Conservation (phyloP, 2,888 invertebrate genomes). For the Euplexia lucipara region DNA sequence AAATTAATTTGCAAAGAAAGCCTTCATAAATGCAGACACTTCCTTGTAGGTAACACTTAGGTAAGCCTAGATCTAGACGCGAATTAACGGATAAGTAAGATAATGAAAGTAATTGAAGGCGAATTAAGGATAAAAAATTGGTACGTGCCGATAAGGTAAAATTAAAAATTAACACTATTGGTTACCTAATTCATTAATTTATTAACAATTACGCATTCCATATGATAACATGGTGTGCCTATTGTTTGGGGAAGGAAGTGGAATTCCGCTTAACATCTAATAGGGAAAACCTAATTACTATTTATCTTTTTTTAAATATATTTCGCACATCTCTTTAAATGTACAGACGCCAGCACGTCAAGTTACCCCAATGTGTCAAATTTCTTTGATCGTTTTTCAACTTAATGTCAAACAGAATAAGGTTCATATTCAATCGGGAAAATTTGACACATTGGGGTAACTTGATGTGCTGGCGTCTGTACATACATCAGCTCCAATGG, state of each 20-base stretch:
- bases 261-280: neutral
- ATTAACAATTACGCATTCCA: neutral
- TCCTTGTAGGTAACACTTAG: neutral
- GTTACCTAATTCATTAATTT: neutral
- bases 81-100: slow-evolving; percentile 7
- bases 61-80: slow-evolving; percentile 28
- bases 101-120: slow-evolving; percentile 40
- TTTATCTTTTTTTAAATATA: neutral
- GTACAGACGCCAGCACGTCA: too few species aligned
- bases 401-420: too few species aligned
- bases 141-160: slow-evolving; percentile 31
- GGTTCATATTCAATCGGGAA: too few species aligned
- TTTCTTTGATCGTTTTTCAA: too few species aligned
- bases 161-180: neutral
- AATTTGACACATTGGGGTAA: too few species aligned
- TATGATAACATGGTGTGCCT: neutral
- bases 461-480: too few species aligned
- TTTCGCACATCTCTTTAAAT: neutral
- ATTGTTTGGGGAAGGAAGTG: slow-evolving; percentile 37
- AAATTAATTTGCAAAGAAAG: slow-evolving; percentile 11
- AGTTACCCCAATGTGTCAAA: too few species aligned
- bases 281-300: slow-evolving; percentile 11
- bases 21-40: slow-evolving; percentile 7
- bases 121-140: slow-evolving; percentile 14
- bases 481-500: too few species aligned